These are phyloP conservation scores for Camponotus fellah DNA, from an alignment of 2,888 invertebrate species.

Conservation along the genomic window DNA sequence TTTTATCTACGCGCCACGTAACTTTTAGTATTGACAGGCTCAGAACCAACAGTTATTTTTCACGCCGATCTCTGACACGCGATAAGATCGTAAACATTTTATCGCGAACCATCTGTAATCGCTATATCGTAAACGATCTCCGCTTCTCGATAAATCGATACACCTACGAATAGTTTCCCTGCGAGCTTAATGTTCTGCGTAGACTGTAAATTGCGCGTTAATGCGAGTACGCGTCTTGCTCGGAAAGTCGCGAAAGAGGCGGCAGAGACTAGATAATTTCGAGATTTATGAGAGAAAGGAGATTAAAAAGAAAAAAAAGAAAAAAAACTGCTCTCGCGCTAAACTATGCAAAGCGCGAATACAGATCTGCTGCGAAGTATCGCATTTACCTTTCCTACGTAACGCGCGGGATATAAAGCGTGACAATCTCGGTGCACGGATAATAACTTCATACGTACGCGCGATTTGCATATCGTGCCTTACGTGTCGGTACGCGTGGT, in stretches of 20 bases:
- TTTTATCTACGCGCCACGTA: conserved; percentile 37
- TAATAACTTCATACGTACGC: conserved; percentile 67
- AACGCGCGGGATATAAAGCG: conserved; percentile 11
- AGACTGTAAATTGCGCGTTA: background rate
- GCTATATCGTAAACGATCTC: conserved; percentile 27
- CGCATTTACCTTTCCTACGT: background rate
- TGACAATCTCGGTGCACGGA: conserved; percentile 52
- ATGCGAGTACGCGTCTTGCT: background rate
- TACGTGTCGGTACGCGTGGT: conserved; percentile 32
- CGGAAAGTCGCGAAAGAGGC: background rate
- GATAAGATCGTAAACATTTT: conserved; percentile 41
- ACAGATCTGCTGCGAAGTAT: conserved; percentile 1
- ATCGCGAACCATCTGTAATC: conserved; percentile 32
- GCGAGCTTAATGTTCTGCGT: conserved; percentile 1
- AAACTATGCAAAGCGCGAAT: background rate
- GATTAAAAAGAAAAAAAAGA: background rate
- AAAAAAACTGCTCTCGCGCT: background rate
- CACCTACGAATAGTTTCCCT: conserved; percentile 17
- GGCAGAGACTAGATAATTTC: conserved; percentile 14
- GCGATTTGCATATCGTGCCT: conserved; percentile 65
- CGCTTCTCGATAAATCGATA: conserved; percentile 33
- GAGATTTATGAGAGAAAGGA: background rate
- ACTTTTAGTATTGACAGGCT: conserved; percentile 39
- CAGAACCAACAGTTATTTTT: conserved; percentile 19
- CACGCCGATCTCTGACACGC: conserved; percentile 13